A percentile compares a stretch with the other conserved stretches of the same genome.
Conservation (phyloP, 2,888 invertebrate genomes). For the Serrognathus titanus region DNA sequence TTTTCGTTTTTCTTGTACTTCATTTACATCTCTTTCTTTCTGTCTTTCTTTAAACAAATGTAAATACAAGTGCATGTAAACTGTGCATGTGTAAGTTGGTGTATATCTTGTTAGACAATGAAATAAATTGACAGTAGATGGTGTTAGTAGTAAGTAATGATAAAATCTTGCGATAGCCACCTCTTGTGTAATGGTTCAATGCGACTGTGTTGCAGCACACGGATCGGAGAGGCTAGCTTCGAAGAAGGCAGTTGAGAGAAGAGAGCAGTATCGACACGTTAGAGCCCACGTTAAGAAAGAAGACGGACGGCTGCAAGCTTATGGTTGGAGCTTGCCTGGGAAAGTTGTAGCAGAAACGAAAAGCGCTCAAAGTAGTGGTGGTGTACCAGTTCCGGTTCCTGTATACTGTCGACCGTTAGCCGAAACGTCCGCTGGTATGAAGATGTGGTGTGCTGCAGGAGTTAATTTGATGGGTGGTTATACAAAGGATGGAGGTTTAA, state of each 20-base stretch:
- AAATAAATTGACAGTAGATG: constrained; percentile 29
- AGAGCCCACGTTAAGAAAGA: constrained; percentile 95
- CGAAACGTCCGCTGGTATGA: constrained; percentile 91
- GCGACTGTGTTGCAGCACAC: constrained; percentile 23
- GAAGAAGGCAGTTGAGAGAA: constrained; percentile 75
- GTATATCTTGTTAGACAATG: constrained; percentile 7
- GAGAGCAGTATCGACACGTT: constrained; percentile 90
- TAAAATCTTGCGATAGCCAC: constrained; percentile 1
- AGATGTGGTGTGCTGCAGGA: constrained; percentile 96
- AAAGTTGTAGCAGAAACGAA: constrained; percentile 48
- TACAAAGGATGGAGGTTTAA: constrained; percentile 85
- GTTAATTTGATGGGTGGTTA: constrained; percentile 89
- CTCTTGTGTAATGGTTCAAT: not conserved
- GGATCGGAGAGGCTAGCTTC: constrained; percentile 69
- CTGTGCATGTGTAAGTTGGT: constrained; percentile 18
- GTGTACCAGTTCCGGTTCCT: constrained; percentile 75
- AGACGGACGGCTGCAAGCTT: constrained; percentile 91
- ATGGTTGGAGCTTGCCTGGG: constrained; percentile 96
- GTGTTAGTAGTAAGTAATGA: constrained; percentile 17
- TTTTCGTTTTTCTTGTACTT: not conserved
- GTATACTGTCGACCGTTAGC: constrained; percentile 92
- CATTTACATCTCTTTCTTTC: not conserved
- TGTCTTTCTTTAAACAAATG: not conserved
- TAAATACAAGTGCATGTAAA: constrained; percentile 1
- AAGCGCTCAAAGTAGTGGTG: constrained; percentile 23